Evolutionary conservation across 2,888 invertebrate species (phyloP), one percentile per base, ranked within the genome.

Genomic region (Syrphus vitripennis): DNA sequence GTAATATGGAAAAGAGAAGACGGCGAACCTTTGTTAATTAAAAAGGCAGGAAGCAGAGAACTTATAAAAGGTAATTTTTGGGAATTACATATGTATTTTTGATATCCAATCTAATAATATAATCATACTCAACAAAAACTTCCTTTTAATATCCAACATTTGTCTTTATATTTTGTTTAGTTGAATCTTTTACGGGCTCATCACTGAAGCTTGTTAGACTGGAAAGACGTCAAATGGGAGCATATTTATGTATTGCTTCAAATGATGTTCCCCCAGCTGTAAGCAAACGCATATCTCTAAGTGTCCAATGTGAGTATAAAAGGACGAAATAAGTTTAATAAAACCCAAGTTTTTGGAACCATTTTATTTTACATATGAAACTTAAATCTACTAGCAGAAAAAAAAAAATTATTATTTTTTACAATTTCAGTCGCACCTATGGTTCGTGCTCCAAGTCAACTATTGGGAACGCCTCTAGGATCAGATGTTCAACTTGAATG

Each of bases 201-300:
- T 93, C 94, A 83, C 92, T 97, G 89, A 94, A 95, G 88, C 94
- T 98, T 90, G 94, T 96, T 93, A 95, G 96, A 86, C 94, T 98
- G 89, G 97, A 97, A 90, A 94, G 98, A 69, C 94, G 96, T 89
- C 98, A 98, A 93, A 98, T 97, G 96, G 98, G 97, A 42, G 96
- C 97, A 34, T 98, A 97, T 92, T 94, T 98, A 89, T 98, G 98
- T 93, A 97, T 97, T 90, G 98, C 98, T 14, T 96, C 96, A 90
- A 98, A 98, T 91, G 97, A 97, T 92, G 97, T 98, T 53, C 97
- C 97, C 31, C 97, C 97, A 5, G 96, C 97, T 9, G 97, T 97
- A 90, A 97, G 97, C 93, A 97, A 97, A 92, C 93, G 97, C 89
- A 97, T 98, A 89, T 96, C 96, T 61, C 94, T 98, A 81, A 96